Evolutionary conservation across 2,888 invertebrate species (phyloP).

Genomic region (Matsumyia berberina): DNA sequence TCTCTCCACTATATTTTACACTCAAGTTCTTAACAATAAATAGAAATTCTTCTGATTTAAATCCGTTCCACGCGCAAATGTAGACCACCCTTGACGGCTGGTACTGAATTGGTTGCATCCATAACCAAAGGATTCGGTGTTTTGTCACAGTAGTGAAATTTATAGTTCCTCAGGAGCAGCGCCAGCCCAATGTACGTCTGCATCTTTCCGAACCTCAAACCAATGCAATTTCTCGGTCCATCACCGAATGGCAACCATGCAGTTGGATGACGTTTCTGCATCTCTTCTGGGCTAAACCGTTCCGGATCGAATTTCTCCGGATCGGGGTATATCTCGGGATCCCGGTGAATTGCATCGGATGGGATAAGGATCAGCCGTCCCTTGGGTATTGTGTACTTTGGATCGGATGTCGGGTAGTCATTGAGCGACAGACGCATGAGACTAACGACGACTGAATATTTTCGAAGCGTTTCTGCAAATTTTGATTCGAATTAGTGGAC

Average conservation of each 20-base stretch:
- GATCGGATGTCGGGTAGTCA: slow-evolving; percentile 85
- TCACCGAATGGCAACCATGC: slow-evolving; percentile 82
- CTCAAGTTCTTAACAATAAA: too few relatives aligned
- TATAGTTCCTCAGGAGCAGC: slow-evolving; percentile 36
- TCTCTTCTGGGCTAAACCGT: slow-evolving; percentile 86
- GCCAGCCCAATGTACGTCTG: slow-evolving; percentile 29
- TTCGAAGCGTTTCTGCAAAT: slow-evolving; percentile 84
- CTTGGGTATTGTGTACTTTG: slow-evolving; percentile 84
- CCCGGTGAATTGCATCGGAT: slow-evolving; percentile 85
- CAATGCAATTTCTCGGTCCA: slow-evolving; percentile 82
- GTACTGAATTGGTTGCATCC: slow-evolving; percentile 23
- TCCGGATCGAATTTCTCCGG: slow-evolving; percentile 87
- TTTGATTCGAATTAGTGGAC: neutral
- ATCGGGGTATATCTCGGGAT: slow-evolving; percentile 84
- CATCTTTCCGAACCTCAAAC: slow-evolving; percentile 77
- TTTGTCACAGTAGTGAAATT: slow-evolving; percentile 38
- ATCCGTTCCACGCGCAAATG: slow-evolving; percentile 62
- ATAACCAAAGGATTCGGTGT: slow-evolving; percentile 71
- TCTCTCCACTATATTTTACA: too few relatives aligned
- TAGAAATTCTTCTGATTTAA: slow-evolving; percentile 20
- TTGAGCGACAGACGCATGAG: slow-evolving; percentile 85
- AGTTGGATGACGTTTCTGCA: slow-evolving; percentile 84
- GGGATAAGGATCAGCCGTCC: slow-evolving; percentile 77
- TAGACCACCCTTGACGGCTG: slow-evolving; percentile 73
- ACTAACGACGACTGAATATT: slow-evolving; percentile 85